Percentiles rank a stretch among this genome's conserved stretches.
Evolutionary conservation across 2,113 vertebrate genomes (phyloP).

Genomic region (Trogon surrucura): DNA sequence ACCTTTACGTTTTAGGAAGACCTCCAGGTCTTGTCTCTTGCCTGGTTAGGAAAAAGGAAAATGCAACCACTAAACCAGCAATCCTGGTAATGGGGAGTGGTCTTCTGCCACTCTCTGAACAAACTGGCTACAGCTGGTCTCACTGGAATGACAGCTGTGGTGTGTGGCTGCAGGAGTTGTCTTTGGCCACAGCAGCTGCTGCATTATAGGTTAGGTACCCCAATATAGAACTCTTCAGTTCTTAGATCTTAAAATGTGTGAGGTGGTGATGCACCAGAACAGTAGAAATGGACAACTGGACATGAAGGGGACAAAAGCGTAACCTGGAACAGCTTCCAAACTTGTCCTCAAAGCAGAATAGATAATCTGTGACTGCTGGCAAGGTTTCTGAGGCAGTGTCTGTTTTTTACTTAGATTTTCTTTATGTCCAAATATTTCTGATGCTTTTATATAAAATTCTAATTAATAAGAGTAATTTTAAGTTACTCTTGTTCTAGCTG

Average conservation of each 20-base stretch:
- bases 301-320: neutral
- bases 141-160: neutral
- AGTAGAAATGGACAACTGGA: neutral
- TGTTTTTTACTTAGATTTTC: neutral
- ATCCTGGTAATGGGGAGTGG: neutral
- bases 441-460: neutral
- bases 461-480: neutral
- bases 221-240: neutral
- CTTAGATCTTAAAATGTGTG: neutral
- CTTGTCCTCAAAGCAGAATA: neutral
- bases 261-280: neutral
- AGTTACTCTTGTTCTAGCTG: neutral
- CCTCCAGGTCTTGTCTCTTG: neutral
- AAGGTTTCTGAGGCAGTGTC: neutral
- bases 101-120: neutral
- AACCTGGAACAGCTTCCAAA: neutral
- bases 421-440: neutral
- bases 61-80: neutral
- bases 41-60: neutral
- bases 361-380: neutral
- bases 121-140: neutral
- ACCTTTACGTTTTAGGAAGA: neutral
- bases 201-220: neutral
- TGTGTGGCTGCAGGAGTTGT: neutral
- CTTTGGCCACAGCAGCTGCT: neutral